Evolutionary conservation across 2,113 vertebrate species (phyloP).

Genomic region (Rhadina sibilatrix): DNA sequence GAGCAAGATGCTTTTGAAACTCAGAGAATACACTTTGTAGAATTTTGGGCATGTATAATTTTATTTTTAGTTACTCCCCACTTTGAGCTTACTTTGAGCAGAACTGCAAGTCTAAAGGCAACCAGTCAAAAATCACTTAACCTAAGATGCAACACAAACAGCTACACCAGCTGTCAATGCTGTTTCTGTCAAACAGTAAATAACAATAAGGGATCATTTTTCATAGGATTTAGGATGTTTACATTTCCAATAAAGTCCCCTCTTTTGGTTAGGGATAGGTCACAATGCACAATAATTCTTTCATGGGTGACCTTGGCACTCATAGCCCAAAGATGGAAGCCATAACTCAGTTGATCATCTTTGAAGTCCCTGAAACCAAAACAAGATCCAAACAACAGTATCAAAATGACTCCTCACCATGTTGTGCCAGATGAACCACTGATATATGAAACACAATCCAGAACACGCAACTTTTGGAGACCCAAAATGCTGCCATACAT

Average conservation of each 20-base stretch:
- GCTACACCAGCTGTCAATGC: not conserved
- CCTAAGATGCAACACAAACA: not conserved
- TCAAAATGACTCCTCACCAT: conserved; percentile 75
- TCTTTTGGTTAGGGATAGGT: not conserved
- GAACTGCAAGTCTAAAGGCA: not conserved
- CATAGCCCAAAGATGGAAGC: not conserved
- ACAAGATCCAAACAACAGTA: not conserved
- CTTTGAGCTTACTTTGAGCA: not conserved
- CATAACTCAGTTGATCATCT: not conserved
- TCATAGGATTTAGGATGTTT: not conserved
- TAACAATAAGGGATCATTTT: not conserved
- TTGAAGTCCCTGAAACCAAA: rapidly evolving
- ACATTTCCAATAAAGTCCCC: not conserved
- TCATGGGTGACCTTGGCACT: not conserved
- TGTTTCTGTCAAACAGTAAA: not conserved
- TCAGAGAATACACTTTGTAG: not conserved
- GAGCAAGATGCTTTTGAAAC: not conserved
- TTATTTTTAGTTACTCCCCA: not conserved
- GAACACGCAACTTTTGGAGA: conserved; percentile 79
- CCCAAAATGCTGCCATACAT: conserved; percentile 81
- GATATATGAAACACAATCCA: conserved; percentile 83
- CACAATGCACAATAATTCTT: not conserved
- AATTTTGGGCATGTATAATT: rapidly evolving
- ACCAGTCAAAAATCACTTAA: not conserved
- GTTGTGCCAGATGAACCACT: conserved; percentile 87